A percentile compares a stretch with the other conserved stretches of the same genome.
These are phyloP conservation scores for Amphiprion percula DNA, from an alignment of 2,113 vertebrate species.

Conservation along the genomic window DNA sequence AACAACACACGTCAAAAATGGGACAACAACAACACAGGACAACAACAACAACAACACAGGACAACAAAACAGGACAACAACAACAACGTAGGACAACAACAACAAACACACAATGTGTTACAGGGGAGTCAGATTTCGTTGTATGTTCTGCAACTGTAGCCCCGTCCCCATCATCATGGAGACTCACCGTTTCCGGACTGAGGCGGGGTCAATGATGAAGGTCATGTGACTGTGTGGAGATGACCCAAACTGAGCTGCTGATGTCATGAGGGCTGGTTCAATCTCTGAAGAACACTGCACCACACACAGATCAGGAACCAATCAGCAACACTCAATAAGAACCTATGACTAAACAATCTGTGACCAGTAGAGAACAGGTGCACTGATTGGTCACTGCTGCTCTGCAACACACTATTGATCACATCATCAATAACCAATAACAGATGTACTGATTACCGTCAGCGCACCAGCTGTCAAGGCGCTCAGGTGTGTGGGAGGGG, in stretches of 20 bases:
- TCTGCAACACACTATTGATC: too few relatives aligned
- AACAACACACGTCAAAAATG: too few relatives aligned
- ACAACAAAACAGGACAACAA: neutral
- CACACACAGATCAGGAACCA: slow-evolving; percentile 8
- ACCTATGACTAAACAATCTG: neutral
- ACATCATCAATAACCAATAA: neutral
- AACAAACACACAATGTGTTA: neutral
- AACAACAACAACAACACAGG: neutral
- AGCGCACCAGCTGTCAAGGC: slow-evolving; percentile 53
- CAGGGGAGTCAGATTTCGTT: neutral
- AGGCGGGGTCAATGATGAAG: slow-evolving; percentile 85
- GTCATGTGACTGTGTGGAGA: slow-evolving; percentile 90
- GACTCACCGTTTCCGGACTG: slow-evolving; percentile 88
- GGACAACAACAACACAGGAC: too few relatives aligned
- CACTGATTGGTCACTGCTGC: too few relatives aligned
- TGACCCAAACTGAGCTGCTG: slow-evolving; percentile 90
- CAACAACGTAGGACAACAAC: too few relatives aligned
- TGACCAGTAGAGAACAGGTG: neutral
- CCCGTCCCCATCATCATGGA: neutral
- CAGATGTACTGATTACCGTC: slow-evolving; percentile 51
- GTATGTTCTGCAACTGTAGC: too few relatives aligned
- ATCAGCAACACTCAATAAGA: slow-evolving; percentile 7
- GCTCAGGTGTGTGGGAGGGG: slow-evolving; percentile 58
- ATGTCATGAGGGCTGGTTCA: slow-evolving; percentile 72
- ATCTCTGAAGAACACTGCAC: slow-evolving; percentile 79